These are phyloP conservation scores for Enteromius radiatus DNA, from an alignment of 2,797 vertebrate species.

Conservation along the genomic window DNA sequence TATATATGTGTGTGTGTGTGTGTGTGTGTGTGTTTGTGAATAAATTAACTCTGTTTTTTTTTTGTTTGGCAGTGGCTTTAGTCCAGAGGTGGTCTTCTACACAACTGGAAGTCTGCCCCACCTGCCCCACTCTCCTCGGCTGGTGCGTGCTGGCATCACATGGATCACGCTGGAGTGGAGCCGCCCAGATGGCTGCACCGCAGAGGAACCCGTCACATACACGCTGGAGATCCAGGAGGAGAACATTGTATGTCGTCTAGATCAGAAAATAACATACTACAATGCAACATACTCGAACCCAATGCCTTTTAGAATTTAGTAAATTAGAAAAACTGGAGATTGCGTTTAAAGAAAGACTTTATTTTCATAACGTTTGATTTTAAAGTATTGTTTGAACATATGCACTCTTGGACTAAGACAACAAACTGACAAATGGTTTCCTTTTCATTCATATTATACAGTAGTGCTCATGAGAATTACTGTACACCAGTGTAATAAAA, in stretches of 20 bases:
- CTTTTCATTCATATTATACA: not conserved
- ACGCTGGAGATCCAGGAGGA: conserved; percentile 96
- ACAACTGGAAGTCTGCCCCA: conserved; percentile 92
- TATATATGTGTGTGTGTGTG: not conserved
- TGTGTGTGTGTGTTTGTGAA: conserved; percentile 18
- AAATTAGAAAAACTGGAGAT: not conserved
- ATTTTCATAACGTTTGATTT: not conserved
- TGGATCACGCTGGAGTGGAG: conserved; percentile 95
- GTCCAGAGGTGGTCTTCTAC: conserved; percentile 91
- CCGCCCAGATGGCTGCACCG: conserved; percentile 87
- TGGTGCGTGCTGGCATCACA: conserved; percentile 91
- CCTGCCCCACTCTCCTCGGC: conserved; percentile 88
- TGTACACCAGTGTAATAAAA: not conserved
- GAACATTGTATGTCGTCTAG: conserved; percentile 82
- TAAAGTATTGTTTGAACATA: not conserved
- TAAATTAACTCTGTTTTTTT: not conserved
- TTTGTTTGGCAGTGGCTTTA: conserved; percentile 84
- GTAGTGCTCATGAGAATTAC: not conserved
- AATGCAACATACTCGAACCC: not conserved
- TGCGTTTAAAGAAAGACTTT: not conserved
- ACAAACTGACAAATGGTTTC: not conserved
- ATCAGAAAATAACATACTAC: not conserved
- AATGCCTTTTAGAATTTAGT: not conserved
- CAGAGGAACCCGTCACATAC: conserved; percentile 91
- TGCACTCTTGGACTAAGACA: not conserved